Evolutionary conservation across 2,113 vertebrate genomes (phyloP), one percentile per base, ranked within the genome.

Genomic region (Syngnathus floridae): DNA sequence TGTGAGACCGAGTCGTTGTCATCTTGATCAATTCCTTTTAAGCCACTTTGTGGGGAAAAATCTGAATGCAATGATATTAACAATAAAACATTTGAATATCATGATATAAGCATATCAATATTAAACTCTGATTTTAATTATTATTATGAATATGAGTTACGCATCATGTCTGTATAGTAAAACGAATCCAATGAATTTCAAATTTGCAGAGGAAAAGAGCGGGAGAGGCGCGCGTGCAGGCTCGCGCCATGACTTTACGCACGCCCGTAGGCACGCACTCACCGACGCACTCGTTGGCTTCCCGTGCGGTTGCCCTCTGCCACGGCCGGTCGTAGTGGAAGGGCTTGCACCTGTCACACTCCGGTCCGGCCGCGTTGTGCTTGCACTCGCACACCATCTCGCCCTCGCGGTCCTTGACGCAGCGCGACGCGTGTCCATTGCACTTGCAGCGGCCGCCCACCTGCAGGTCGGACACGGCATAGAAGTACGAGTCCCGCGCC

Each of bases 201-300:
- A 14, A 31, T 7, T 19, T 51, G 7, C n/a, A 10, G 19, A 51
- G 48, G 21, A 9, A 10, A 11, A 2, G 54, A 7, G 13, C 4
- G 13, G 10, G 5, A 13, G 10, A n/a, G 52, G 11, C 49, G 21
- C 16, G 4, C 46, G 5, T 6, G 4, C 46, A 16, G 8, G 40
- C 40, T 7, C 46, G 16, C 19, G 5, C 48, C 26, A 31, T 31
- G 26, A 31, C 26, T 31, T 31, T 31, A 31, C 26, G 19, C 17
- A 8, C 48, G 19, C 12, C 1, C 41, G 52, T 22, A 31, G 26
- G 13, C 35, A 60, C 19, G 37, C 37, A 61, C 97, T 96, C 82
- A 99, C 97, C 97, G 67, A 99, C 94, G 65, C 97, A 99, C 87
- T 99, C 96, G 92, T 99, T 97, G 88, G 97, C 95, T 73, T 99